Conservation (phyloP, 2,888 invertebrate species). For the Drosophila atroscutellata region DNA sequence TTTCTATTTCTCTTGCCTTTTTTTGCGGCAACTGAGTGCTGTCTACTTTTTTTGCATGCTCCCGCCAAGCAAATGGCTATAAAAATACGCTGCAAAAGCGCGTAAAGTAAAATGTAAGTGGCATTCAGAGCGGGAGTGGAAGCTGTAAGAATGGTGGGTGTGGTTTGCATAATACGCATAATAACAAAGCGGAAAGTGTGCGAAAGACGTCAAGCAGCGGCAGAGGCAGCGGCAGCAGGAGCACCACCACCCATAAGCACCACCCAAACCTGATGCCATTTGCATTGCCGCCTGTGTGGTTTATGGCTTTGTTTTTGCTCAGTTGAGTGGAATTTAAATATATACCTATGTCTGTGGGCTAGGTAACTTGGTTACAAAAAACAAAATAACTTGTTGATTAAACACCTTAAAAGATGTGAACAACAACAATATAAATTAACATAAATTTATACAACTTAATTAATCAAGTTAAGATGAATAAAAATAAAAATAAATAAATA, state of each 20-base stretch:
- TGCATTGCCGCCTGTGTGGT: conserved; percentile 65
- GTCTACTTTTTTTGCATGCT: conserved; percentile 38
- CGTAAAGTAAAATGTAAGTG: conserved; percentile 78
- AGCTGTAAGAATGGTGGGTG: conserved; percentile 31
- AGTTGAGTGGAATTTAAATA: conserved; percentile 54
- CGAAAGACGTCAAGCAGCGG: conserved; percentile 64
- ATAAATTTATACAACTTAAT: neutral
- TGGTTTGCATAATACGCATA: conserved; percentile 76
- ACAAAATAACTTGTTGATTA: conserved; percentile 54
- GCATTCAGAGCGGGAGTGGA: conserved; percentile 37
- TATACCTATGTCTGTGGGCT: conserved; percentile 5
- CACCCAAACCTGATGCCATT: conserved; percentile 33
- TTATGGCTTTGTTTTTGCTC: conserved; percentile 70
- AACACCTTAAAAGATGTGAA: conserved; percentile 27
- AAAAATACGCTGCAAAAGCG: conserved; percentile 68
- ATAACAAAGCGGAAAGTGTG: conserved; percentile 77
- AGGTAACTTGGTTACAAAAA: conserved; percentile 2
- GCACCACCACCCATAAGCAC: neutral
- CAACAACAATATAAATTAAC: conserved; percentile 33
- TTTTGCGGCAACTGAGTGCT: conserved; percentile 36
- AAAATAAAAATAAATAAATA: neutral
- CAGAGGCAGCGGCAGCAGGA: conserved; percentile 32
- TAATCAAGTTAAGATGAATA: neutral
- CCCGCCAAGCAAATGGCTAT: conserved; percentile 58
- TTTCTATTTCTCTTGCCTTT: conserved; percentile 6